These are phyloP conservation scores for Morphnarchus princeps DNA, from an alignment of 2,113 vertebrate species.

Conservation along the genomic window DNA sequence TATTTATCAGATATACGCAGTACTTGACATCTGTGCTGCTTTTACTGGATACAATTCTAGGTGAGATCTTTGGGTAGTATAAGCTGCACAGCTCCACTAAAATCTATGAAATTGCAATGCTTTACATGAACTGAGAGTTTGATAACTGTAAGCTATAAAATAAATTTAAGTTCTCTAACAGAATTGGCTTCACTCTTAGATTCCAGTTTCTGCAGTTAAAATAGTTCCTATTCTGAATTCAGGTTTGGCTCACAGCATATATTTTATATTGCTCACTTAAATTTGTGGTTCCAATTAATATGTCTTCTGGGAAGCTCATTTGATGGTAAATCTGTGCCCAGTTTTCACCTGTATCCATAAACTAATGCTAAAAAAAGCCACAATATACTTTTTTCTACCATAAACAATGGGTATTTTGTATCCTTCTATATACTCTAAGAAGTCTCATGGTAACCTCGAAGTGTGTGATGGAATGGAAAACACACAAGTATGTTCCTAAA, in stretches of 20 bases:
- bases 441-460: neutral
- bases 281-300: neutral
- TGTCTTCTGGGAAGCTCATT: neutral
- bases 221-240: neutral
- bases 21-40: neutral
- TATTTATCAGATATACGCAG: neutral
- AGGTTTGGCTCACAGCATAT: neutral
- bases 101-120: neutral
- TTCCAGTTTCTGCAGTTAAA: neutral
- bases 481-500: neutral
- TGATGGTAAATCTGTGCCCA: neutral
- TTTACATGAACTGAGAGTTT: neutral
- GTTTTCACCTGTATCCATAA: neutral
- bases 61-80: neutral
- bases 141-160: neutral
- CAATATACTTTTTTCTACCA: neutral
- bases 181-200: neutral
- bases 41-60: neutral
- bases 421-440: neutral
- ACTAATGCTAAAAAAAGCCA: neutral
- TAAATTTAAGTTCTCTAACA: neutral
- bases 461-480: neutral
- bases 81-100: neutral
- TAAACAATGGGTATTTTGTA: neutral
- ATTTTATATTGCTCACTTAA: neutral